Conservation (phyloP, 2,113 vertebrate species). For the Garra rufa region DNA sequence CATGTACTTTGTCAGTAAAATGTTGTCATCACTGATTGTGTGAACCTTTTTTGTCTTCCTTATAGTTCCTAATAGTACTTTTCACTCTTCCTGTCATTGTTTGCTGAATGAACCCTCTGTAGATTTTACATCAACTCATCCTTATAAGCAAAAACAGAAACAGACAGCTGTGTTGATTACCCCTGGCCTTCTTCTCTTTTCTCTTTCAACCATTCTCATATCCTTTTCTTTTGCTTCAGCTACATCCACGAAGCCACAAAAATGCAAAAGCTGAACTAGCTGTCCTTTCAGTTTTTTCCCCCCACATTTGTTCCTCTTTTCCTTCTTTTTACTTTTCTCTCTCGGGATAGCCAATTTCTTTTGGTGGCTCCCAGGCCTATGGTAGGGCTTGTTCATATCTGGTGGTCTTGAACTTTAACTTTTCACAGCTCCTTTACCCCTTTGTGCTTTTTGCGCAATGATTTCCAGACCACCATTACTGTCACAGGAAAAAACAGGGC, state of each 20-base stretch:
- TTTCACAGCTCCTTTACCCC: constrained; percentile 5
- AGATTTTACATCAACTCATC: neutral
- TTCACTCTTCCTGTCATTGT: neutral
- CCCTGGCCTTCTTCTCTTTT: constrained; percentile 5
- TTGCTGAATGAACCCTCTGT: neutral
- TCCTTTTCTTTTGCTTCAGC: constrained; percentile 19
- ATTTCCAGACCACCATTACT: constrained; percentile 10
- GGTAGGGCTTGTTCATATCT: neutral
- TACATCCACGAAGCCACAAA: constrained; percentile 23
- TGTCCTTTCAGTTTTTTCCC: neutral
- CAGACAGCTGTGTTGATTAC: neutral
- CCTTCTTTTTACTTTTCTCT: neutral
- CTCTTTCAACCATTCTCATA: constrained; percentile 14
- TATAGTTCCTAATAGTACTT: neutral
- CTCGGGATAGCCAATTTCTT: neutral
- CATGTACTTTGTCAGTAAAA: neutral
- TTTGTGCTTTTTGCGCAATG: neutral
- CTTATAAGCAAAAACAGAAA: neutral
- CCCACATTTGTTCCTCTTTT: neutral
- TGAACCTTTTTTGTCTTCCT: neutral
- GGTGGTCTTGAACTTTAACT: constrained; percentile 2
- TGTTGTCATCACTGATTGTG: neutral
- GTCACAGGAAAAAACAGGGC: neutral
- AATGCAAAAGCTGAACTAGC: constrained; percentile 3
- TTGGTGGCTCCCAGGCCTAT: neutral